Evolutionary conservation across 2,888 invertebrate genomes (phyloP), one percentile per base, ranked within the genome.

Genomic region (Idaea straminata): DNA sequence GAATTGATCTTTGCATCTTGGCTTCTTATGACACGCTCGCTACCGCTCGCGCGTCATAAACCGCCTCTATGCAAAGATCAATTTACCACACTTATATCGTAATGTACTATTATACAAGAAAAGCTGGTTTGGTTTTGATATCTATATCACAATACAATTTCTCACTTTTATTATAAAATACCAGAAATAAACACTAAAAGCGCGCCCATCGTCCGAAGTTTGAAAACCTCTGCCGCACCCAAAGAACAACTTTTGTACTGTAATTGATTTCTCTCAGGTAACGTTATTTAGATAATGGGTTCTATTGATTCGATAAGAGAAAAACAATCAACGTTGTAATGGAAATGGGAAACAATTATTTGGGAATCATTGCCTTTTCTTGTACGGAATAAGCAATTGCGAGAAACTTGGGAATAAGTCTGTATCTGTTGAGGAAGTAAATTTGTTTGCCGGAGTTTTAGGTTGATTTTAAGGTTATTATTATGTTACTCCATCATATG

Each of bases 301-400:
- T 47, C 47, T 47, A 47, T 47, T 47, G 47, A 47, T 47, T 47
- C 47, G 47, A 47, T 47, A 47, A 47, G 47, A 47, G 47, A 47
- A 47, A 47, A 47, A 47, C 47, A 47, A 47, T 47, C 47, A 47
- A 13, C 47, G 13, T 13, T 47, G 10, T 47, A 47, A 47, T 47
- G 47, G 47, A 10, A 47, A 47, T 47, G 10, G 47, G 47, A 47
- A 13, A 47, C 47, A 47, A 47, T 47, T 47, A 47, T 47, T 47
- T 47, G 47, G 47, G 47, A 47, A 47, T 47, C 47, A 47, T 47
- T 47, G 7, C 47, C 47, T 7, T 47, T 47, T 47, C 47, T 47
- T 10, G 47, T 47, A 47, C 13, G 47, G 10, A 10, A 13, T 13
- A 47, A 47, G 47, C 13, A 47, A 47, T 47, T 0, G 47, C 1